phyloP scores from a whole-genome alignment of 2,113 vertebrate genomes.

The Aptenodytes patagonicus region DNA sequence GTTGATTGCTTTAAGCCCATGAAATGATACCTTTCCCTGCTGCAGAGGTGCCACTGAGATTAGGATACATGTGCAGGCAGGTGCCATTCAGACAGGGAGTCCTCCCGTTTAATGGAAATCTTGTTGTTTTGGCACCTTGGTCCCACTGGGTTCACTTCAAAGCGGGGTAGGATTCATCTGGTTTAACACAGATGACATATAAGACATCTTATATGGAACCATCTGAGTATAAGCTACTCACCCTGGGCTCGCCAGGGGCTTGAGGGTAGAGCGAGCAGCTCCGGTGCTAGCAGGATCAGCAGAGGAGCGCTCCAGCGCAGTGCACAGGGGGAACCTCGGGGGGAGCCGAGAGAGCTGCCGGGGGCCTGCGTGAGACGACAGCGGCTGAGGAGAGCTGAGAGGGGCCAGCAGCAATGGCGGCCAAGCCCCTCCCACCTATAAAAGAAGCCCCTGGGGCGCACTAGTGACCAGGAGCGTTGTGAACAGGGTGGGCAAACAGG shows the following conservation, averaged over 20 bases:
- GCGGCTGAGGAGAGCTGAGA: no score
- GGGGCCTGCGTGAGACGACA: rapidly evolving
- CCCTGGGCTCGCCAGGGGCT: rapidly evolving
- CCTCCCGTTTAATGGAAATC: neutral
- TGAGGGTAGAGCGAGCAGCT: neutral
- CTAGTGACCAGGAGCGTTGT: neutral
- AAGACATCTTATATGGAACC: neutral
- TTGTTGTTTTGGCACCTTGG: neutral
- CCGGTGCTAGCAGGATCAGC: rapidly evolving
- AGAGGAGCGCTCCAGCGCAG: rapidly evolving
- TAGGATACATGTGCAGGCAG: neutral
- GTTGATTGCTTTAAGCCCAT: neutral
- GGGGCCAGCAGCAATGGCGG: rapidly evolving
- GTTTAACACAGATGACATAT: neutral
- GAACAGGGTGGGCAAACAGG: neutral
- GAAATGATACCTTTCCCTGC: neutral
- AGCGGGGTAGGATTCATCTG: neutral
- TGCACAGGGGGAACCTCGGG: no score
- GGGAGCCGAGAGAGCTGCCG: no score
- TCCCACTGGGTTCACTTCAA: neutral
- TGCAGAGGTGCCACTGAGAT: neutral
- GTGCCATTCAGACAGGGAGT: neutral
- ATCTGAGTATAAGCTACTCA: neutral
- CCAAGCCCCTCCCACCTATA: neutral
- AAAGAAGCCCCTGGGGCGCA: neutral